A percentile compares a stretch with the other conserved stretches of the same genome.
phyloP scores from a whole-genome alignment of 2,113 vertebrate genomes.

The Saimiri boliviensis region DNA sequence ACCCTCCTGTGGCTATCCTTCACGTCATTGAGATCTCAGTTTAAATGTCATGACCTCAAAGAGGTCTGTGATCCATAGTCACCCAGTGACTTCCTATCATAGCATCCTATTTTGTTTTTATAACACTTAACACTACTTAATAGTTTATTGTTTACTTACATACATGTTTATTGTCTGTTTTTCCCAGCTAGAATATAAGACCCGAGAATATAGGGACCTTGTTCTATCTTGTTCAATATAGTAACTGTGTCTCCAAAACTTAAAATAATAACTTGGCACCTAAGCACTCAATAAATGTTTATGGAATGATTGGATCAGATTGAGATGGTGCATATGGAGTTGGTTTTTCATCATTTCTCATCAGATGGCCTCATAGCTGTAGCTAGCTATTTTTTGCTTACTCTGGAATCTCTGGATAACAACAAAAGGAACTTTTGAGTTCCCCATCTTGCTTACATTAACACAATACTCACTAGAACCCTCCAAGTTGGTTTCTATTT shows the following conservation, averaged over 20 bases:
- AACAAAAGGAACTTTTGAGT: conserved; percentile 40
- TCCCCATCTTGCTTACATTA: neutral
- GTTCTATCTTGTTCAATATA: neutral
- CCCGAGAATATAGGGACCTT: neutral
- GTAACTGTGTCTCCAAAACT: neutral
- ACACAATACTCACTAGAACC: neutral
- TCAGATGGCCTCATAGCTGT: neutral
- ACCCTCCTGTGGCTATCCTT: neutral
- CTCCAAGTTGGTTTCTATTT: neutral
- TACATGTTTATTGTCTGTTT: neutral
- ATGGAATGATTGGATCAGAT: neutral
- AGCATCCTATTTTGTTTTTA: neutral
- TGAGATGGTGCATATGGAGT: neutral
- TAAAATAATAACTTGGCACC: neutral
- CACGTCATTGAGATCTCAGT: neutral
- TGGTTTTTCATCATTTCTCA: neutral
- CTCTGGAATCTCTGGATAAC: conserved; percentile 6
- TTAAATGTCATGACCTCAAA: neutral
- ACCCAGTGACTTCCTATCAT: neutral
- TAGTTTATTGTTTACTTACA: neutral
- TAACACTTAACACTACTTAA: conserved; percentile 14
- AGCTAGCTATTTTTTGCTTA: neutral
- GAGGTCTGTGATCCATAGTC: neutral
- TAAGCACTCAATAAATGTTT: neutral
- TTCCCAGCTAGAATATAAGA: neutral